Evolutionary conservation across 2,797 vertebrate species (phyloP).

Genomic region (Phoebastria nigripes): DNA sequence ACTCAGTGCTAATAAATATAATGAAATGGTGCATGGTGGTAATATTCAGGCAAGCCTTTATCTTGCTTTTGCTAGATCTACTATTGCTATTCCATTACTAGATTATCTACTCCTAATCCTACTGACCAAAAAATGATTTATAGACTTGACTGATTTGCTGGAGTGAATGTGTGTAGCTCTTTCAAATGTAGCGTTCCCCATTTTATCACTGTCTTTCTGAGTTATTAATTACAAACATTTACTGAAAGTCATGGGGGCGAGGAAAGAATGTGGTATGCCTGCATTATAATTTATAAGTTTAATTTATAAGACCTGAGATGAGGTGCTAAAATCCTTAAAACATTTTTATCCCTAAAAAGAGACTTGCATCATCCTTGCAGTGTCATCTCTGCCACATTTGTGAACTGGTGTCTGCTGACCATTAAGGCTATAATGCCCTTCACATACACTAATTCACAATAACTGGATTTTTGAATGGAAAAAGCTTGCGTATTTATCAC

Average conservation of each 20-base stretch:
- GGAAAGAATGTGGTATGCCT: neutral
- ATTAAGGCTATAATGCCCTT: neutral
- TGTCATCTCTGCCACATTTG: neutral
- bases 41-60: neutral
- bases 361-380: neutral
- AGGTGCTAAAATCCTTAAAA: neutral
- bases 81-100: neutral
- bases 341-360: neutral
- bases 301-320: neutral
- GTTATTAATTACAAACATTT: constrained; percentile 10
- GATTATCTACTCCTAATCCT: neutral
- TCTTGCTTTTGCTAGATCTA: neutral
- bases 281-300: neutral
- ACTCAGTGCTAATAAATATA: neutral
- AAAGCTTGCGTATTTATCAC: neutral
- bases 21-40: neutral
- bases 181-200: neutral
- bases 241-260: neutral
- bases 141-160: neutral
- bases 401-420: neutral
- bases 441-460: neutral
- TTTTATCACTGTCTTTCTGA: constrained; percentile 23
- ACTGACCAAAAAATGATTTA: neutral
- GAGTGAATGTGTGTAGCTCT: neutral
- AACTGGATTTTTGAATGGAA: neutral